phyloP scores from a whole-genome alignment of 2,888 invertebrate genomes.

The Syrista parreyssii region DNA sequence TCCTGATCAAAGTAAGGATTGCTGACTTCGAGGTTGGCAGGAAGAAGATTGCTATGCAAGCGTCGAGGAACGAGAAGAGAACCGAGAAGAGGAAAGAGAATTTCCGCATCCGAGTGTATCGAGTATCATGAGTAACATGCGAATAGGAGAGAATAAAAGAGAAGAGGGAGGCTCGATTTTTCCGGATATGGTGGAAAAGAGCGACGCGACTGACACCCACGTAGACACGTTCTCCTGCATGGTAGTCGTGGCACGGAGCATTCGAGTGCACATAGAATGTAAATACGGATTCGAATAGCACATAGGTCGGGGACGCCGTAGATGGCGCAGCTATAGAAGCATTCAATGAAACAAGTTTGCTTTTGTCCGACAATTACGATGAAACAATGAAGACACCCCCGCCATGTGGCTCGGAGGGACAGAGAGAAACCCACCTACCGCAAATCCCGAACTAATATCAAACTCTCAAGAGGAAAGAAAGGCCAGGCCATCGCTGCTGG shows the following conservation, averaged over 20 bases:
- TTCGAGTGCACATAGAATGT: neutral
- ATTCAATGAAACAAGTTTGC: constrained; percentile 63
- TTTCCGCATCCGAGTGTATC: neutral
- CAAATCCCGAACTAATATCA: constrained; percentile 59
- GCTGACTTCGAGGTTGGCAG: neutral
- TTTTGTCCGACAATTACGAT: constrained; percentile 60
- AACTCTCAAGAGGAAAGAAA: constrained; percentile 51
- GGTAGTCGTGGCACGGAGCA: neutral
- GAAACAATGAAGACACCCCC: constrained; percentile 54
- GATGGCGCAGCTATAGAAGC: constrained; percentile 1
- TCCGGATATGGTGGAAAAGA: neutral
- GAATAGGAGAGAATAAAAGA: neutral
- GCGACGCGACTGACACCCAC: neutral
- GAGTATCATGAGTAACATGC: neutral
- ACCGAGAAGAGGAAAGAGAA: neutral
- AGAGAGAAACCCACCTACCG: constrained; percentile 16
- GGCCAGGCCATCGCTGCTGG: constrained; percentile 18
- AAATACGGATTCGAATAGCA: neutral
- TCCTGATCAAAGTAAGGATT: neutral
- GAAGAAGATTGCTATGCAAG: neutral
- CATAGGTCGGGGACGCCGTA: neutral
- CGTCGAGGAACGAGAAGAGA: neutral
- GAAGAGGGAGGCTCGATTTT: neutral
- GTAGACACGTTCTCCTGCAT: neutral
- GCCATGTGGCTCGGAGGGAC: constrained; percentile 4